Percentiles rank a stretch among this genome's conserved stretches.
These are phyloP conservation scores for Urocynchramus pylzowi DNA, from an alignment of 2,113 vertebrate genomes.

Conservation along the genomic window DNA sequence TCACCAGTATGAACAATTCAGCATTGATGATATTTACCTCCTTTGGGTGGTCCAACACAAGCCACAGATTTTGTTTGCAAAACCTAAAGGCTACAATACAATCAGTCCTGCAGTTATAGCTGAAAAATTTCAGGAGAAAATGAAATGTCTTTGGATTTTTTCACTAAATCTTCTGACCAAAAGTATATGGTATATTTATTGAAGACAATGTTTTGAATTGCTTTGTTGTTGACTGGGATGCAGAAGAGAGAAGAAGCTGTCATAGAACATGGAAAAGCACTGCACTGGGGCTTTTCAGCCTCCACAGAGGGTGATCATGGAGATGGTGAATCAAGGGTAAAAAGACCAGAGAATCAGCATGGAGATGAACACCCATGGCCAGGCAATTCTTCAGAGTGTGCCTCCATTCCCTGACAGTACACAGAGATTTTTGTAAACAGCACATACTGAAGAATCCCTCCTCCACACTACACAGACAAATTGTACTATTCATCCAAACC, in stretches of 20 bases:
- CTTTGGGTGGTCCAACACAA: not conserved
- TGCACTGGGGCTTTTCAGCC: not conserved
- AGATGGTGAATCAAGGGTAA: not conserved
- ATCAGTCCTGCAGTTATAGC: not conserved
- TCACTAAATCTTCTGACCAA: not conserved
- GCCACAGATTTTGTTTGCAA: not conserved
- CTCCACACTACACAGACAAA: not conserved
- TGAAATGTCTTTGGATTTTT: not conserved
- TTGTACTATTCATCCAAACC: not conserved
- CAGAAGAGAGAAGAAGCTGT: not conserved
- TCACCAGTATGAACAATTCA: not conserved
- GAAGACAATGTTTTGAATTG: not conserved
- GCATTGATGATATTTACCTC: not conserved
- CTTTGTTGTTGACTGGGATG: not conserved
- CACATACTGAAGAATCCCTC: not conserved
- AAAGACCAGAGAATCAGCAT: not conserved
- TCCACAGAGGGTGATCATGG: fast-evolving
- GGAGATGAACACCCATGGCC: fast-evolving
- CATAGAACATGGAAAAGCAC: not conserved
- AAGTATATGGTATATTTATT: not conserved
- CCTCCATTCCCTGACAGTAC: not conserved
- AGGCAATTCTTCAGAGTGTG: not conserved
- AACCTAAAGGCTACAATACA: not conserved
- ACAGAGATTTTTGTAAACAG: not conserved
- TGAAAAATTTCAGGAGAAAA: not conserved